Conservation (phyloP, 2,888 invertebrate genomes). For the Campoplex capitator region DNA sequence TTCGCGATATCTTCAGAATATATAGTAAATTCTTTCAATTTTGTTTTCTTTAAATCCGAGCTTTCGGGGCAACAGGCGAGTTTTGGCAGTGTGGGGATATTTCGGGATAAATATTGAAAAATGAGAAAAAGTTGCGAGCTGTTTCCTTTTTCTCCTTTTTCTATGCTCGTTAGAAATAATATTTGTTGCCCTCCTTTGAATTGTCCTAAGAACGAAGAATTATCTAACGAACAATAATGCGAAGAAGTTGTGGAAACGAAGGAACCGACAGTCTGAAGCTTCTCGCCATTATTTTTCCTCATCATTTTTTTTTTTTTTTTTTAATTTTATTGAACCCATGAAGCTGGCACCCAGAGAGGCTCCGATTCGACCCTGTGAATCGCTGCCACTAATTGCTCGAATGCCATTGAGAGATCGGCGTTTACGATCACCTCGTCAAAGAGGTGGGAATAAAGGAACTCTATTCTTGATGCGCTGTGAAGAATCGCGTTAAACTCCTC, state of each 20-base stretch:
- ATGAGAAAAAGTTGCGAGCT: slow-evolving; percentile 37
- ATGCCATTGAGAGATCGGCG: slow-evolving; percentile 93
- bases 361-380: slow-evolving; percentile 95
- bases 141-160: slow-evolving; percentile 3
- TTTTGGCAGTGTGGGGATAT: slow-evolving; percentile 68
- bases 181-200: slow-evolving; percentile 3
- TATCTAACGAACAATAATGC: slow-evolving; percentile 53
- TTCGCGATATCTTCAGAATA: not conserved
- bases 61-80: slow-evolving; percentile 5
- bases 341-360: slow-evolving; percentile 97
- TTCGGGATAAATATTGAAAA: slow-evolving; percentile 60
- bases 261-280: slow-evolving; percentile 30
- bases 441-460: slow-evolving; percentile 96
- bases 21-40: not conserved
- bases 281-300: slow-evolving; percentile 1
- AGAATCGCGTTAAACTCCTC: slow-evolving; percentile 96
- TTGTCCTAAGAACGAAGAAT: slow-evolving; percentile 45
- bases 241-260: slow-evolving; percentile 50
- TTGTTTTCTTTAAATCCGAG: not conserved
- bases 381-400: slow-evolving; percentile 93
- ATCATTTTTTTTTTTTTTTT: not conserved
- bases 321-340: slow-evolving; percentile 93
- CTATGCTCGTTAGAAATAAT: not conserved
- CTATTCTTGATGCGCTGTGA: slow-evolving; percentile 93
- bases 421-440: slow-evolving; percentile 98